Evolutionary conservation across 2,113 vertebrate species (phyloP).

Genomic region (Coptodon bakossiorum): DNA sequence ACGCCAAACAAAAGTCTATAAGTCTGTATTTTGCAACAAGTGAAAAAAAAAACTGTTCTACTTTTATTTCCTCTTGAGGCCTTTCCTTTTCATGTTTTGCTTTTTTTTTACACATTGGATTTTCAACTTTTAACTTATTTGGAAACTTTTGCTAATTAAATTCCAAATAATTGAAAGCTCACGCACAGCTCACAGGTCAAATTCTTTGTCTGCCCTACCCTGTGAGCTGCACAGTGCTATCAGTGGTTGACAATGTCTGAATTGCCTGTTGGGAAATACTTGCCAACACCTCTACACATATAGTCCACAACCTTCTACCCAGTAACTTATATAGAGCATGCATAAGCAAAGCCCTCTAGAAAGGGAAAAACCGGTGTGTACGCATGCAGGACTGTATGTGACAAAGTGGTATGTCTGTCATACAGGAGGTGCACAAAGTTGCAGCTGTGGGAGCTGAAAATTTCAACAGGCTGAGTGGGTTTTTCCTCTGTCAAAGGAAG

Average conservation of each 20-base stretch:
- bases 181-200: background rate
- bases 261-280: conserved; percentile 41
- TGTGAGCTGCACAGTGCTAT: conserved; percentile 11
- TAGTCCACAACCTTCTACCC: background rate
- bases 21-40: background rate
- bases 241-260: conserved; percentile 12
- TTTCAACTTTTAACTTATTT: background rate
- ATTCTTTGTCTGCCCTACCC: conserved; percentile 19
- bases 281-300: background rate
- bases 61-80: background rate
- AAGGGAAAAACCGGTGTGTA: background rate
- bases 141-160: background rate
- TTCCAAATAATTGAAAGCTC: background rate
- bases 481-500: conserved; percentile 33
- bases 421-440: background rate
- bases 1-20: background rate
- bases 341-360: background rate
- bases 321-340: background rate
- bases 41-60: background rate
- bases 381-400: background rate
- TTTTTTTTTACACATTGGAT: background rate
- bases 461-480: conserved; percentile 38
- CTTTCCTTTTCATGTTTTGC: background rate
- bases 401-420: background rate
- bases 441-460: conserved; percentile 22